Conservation (phyloP, 2,888 invertebrate genomes). For the Tricholauxania praeusta region DNA sequence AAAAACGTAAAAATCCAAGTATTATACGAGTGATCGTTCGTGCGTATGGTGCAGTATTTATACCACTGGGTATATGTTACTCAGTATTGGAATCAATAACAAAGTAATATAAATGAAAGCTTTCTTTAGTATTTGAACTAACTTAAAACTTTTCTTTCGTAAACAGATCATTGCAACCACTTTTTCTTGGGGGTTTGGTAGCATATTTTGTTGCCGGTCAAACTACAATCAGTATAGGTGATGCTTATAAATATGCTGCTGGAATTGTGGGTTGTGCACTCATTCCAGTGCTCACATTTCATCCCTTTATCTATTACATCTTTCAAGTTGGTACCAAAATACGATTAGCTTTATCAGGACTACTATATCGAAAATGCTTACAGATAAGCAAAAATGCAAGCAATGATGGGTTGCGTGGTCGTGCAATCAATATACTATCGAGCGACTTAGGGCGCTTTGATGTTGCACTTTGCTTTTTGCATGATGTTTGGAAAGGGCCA, state of each 20-base stretch:
- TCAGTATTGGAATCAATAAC: conserved; percentile 59
- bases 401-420: conserved; percentile 83
- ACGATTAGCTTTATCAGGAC: conserved; percentile 77
- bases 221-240: conserved; percentile 68
- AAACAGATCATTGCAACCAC: conserved; percentile 74
- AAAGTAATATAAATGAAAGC: conserved; percentile 49
- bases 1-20: conserved; percentile 66
- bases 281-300: conserved; percentile 73
- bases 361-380: conserved; percentile 80
- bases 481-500: conserved; percentile 93
- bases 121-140: conserved; percentile 15
- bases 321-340: conserved; percentile 79
- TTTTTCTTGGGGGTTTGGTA: conserved; percentile 77
- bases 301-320: conserved; percentile 80
- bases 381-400: conserved; percentile 84
- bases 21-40: conserved; percentile 66
- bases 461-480: conserved; percentile 87
- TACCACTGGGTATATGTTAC: conserved; percentile 59
- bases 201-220: conserved; percentile 73
- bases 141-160: conserved; percentile 42
- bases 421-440: conserved; percentile 90
- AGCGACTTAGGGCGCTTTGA: conserved; percentile 96
- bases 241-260: conserved; percentile 77
- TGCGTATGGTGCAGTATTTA: conserved; percentile 67
- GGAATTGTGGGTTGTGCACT: conserved; percentile 74